phyloP scores from a whole-genome alignment of 2,888 invertebrate genomes.

The Drosophila mimetica region DNA sequence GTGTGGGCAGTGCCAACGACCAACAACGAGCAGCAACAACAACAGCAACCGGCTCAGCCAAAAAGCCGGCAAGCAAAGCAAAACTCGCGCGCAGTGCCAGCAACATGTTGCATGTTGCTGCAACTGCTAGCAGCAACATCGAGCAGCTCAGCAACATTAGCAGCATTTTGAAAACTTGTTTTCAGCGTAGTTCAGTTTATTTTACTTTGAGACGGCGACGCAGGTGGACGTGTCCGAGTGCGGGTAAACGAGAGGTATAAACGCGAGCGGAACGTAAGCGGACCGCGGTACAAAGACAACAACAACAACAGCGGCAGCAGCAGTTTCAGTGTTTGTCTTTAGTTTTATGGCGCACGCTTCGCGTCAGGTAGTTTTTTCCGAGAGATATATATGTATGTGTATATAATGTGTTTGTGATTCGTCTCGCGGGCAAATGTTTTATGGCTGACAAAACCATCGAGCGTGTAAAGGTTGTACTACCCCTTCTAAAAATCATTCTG shows the following conservation, averaged over 20 bases:
- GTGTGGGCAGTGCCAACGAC: conserved; percentile 62
- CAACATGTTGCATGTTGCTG: conserved; percentile 58
- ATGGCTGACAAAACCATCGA: conserved; percentile 56
- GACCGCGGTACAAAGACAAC: conserved; percentile 58
- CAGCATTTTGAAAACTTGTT: conserved; percentile 81
- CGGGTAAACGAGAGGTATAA: conserved; percentile 23
- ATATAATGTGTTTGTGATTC: conserved; percentile 34
- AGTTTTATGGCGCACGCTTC: conserved; percentile 71
- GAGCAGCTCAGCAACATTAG: conserved; percentile 16
- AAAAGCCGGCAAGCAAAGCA: conserved; percentile 72
- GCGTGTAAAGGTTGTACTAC: conserved; percentile 68
- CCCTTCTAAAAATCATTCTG: conserved; percentile 14
- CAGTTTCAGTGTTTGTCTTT: conserved; percentile 58
- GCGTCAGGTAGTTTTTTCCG: conserved; percentile 72
- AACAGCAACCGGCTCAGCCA: conserved; percentile 36
- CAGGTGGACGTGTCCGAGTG: conserved; percentile 80
- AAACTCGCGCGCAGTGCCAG: conserved; percentile 40
- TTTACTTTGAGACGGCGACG: conserved; percentile 83
- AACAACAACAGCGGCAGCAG: conserved; percentile 34
- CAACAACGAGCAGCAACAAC: conserved; percentile 49
- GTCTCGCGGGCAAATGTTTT: conserved; percentile 44
- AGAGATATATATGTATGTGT: conserved; percentile 15
- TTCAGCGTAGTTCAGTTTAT: conserved; percentile 80
- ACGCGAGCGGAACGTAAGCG: conserved; percentile 60
- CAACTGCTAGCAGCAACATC: conserved; percentile 11